Evolutionary conservation across 2,113 vertebrate species (phyloP), one percentile per base, ranked within the genome.

Genomic region (Fregetta grallaria): DNA sequence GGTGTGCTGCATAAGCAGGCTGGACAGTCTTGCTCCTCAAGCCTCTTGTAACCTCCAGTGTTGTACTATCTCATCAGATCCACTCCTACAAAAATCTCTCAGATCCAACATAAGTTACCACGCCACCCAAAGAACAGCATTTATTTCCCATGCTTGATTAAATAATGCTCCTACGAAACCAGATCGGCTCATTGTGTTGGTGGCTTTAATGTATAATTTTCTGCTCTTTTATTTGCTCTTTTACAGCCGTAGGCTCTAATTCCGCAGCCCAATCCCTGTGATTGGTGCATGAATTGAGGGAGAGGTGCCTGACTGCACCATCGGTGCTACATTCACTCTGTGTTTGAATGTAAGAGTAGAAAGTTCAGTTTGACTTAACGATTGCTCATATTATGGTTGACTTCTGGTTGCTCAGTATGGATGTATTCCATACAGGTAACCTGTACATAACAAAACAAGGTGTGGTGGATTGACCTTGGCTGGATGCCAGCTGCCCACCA

Each of bases 141-240:
- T 65, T 62, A 76, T 85, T 72, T 79, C 86, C 50, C 67, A 50
- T 50, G 34, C 71, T 90, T 89, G 68, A 96, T 95, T 96, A 97
- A 97, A 97, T 18, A 71, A 81, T 9, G 9, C 25, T 82, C 30
- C 38, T 50, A 3, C 49, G 32, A 96, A 94, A 95, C 61, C 34
- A 61, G 49, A 56, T 8, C 0, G 0, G 27, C 20, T 77, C 4
- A 0, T n/a, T n/a, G 40, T 75, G 34, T 72, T 85, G 22, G 22
- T 61, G 34, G 6, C 23, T 94, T 76, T 78, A 59, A 52, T 20
- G 17, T 15, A 50, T 15, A 49, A 58, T 26, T 45, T 16, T 66
- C 20, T 76, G 47, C 8, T 50, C 5, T 70, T 88, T 58, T 45
- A 38, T 65, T 55, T 42, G 29, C 4, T 36, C 32, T 84, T 72